Percentiles rank a stretch among this genome's conserved stretches.
Conservation (phyloP, 2,888 invertebrate genomes). For the Phengaris arion region DNA sequence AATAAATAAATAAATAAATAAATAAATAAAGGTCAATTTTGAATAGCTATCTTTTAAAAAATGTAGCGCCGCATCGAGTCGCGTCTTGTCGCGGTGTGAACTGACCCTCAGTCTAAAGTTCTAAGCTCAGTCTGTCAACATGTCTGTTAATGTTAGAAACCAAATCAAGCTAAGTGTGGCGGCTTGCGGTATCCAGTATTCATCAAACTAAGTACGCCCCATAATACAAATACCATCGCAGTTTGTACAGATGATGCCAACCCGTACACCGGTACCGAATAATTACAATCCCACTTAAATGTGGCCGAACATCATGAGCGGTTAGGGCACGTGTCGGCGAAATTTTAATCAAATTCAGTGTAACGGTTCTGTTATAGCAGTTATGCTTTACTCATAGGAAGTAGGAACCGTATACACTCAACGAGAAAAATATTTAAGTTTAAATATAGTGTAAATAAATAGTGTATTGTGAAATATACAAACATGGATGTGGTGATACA, state of each 20-base stretch:
- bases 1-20: too few relatives aligned
- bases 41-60: too few relatives aligned
- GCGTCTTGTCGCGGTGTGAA: too few relatives aligned
- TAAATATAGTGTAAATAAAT: background rate
- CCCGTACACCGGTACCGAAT: slow-evolving; percentile 31
- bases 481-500: background rate
- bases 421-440: background rate
- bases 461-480: background rate
- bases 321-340: slow-evolving; percentile 32
- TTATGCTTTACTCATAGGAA: slow-evolving; percentile 13
- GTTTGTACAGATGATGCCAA: slow-evolving; percentile 28
- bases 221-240: slow-evolving; percentile 28
- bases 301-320: slow-evolving; percentile 31
- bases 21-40: too few relatives aligned
- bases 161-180: background rate
- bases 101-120: background rate
- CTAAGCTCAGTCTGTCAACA: background rate
- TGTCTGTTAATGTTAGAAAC: background rate
- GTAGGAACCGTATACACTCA: background rate
- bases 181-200: slow-evolving; percentile 19
- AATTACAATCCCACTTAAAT: slow-evolving; percentile 31
- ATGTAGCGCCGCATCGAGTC: too few relatives aligned
- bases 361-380: slow-evolving; percentile 29
- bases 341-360: slow-evolving; percentile 31
- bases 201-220: slow-evolving; percentile 24